A percentile compares a stretch with the other conserved stretches of the same genome.
Evolutionary conservation across 2,888 invertebrate genomes (phyloP).

Genomic region (Perdita meconis): DNA sequence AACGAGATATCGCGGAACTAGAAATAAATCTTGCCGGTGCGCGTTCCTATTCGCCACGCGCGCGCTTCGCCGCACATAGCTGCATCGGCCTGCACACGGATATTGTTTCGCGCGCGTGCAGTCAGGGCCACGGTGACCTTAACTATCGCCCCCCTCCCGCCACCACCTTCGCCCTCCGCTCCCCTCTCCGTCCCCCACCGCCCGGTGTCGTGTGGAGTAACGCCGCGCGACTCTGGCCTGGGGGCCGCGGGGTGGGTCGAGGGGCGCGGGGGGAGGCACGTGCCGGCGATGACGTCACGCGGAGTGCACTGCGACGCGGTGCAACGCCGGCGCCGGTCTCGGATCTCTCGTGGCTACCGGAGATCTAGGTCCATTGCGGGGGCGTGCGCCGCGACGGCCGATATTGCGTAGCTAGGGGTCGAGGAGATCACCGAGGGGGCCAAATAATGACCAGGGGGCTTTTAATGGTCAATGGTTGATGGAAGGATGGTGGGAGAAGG

Average conservation of each 20-base stretch:
- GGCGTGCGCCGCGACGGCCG: constrained; percentile 47
- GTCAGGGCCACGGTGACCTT: constrained; percentile 87
- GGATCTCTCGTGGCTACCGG: constrained; percentile 78
- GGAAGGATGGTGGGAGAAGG: too few species aligned
- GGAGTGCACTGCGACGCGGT: constrained; percentile 87
- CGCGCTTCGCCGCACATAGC: constrained; percentile 4
- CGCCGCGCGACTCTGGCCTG: constrained; percentile 62
- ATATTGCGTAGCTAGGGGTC: too few species aligned
- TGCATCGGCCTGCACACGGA: constrained; percentile 70
- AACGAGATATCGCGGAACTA: constrained; percentile 72
- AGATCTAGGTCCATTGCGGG: constrained; percentile 66
- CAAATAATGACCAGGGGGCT: too few species aligned
- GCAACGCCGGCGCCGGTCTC: constrained; percentile 78
- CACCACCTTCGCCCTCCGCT: constrained; percentile 29
- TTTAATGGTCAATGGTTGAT: too few species aligned
- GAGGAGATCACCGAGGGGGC: too few species aligned
- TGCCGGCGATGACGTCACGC: constrained; percentile 83
- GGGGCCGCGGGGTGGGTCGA: constrained; percentile 60
- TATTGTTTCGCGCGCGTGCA: constrained; percentile 84
- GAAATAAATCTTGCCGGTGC: constrained; percentile 77
- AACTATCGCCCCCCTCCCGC: constrained; percentile 84
- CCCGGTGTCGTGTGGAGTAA: constrained; percentile 9
- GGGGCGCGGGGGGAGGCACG: constrained; percentile 80
- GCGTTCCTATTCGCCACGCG: constrained; percentile 52
- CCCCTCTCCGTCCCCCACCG: constrained; percentile 41